Evolutionary conservation across 2,113 vertebrate genomes (phyloP), one percentile per base, ranked within the genome.

Genomic region (Oncorhynchus nerka): DNA sequence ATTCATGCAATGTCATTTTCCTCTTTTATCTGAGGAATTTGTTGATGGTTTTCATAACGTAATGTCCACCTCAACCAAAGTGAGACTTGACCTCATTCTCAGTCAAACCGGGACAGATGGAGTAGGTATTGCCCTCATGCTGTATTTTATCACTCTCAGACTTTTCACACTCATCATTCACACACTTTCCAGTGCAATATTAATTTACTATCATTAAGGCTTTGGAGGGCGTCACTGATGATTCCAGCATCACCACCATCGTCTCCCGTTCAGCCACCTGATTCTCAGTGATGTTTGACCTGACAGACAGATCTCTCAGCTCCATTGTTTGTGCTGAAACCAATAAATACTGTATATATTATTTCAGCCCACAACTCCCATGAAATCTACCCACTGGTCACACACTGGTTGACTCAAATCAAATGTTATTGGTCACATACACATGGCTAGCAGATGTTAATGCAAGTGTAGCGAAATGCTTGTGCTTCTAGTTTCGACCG

Each of bases 1-100:
- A 93, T 93, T 94, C 92, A 94, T 84, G 84, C 89, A 67, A 90
- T 89, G 86, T 90, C 90, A 91, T 92, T 92, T 93, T 92, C 86
- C 84, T 86, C 87, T 86, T 90, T 90, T 90, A 93, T 94, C 91
- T 90, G 67, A 84, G 76, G 84, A 89, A 87, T 91, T 89, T 89
- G 45, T 79, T 81, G 59, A 74, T 72, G 20, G 71, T 79, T 84
- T 81, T 65, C 79, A 79, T 79, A 81, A 84, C 65, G 55, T 86
- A 79, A 86, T 79, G 77, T 88, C 80, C 74, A 80, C 82, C 83
- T 87, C 76, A 51, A 71, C 75, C 78, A 83, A 78, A 86, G 72
- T 68, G 49, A 76, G 83, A 80, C 13, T 76, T 78, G 75, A 89
- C 82, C 86, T 85, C 75, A 80, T 83, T 89, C 34, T 82, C 77